Conservation (phyloP, 2,888 invertebrate species). For the Leptothorax acervorum region DNA sequence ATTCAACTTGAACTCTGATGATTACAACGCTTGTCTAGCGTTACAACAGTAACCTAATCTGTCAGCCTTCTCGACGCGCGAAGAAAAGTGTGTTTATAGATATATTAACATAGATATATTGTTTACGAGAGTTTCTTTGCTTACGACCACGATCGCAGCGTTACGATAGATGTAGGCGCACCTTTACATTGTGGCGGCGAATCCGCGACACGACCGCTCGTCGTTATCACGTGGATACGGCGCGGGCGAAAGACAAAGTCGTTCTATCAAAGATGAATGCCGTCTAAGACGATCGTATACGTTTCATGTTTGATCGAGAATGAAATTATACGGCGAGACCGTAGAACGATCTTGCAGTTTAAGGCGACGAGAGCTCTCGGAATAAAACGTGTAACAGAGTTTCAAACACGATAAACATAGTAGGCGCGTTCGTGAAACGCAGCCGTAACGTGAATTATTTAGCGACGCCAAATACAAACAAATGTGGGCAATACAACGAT, state of each 20-base stretch:
- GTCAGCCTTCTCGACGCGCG: no score
- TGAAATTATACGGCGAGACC: neutral
- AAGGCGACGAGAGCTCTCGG: neutral
- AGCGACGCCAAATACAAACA: conserved; percentile 29
- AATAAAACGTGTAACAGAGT: neutral
- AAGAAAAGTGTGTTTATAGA: no score
- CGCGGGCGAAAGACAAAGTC: neutral
- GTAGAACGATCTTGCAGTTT: neutral
- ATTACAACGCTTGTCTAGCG: no score
- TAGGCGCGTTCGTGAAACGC: neutral
- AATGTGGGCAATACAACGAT: conserved; percentile 7
- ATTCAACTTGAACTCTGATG: no score
- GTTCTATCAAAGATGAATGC: neutral
- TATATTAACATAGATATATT: no score
- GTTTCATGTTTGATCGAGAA: conserved; percentile 4
- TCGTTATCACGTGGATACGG: neutral
- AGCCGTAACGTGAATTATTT: conserved; percentile 34
- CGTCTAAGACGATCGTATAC: neutral
- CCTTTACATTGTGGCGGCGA: neutral
- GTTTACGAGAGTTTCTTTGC: no score
- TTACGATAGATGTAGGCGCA: no score
- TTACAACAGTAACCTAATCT: no score
- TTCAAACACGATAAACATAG: neutral
- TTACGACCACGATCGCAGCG: no score
- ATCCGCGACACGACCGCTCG: neutral